Conservation (phyloP, 2,113 vertebrate species). For the Genyomyrus donnyi region DNA sequence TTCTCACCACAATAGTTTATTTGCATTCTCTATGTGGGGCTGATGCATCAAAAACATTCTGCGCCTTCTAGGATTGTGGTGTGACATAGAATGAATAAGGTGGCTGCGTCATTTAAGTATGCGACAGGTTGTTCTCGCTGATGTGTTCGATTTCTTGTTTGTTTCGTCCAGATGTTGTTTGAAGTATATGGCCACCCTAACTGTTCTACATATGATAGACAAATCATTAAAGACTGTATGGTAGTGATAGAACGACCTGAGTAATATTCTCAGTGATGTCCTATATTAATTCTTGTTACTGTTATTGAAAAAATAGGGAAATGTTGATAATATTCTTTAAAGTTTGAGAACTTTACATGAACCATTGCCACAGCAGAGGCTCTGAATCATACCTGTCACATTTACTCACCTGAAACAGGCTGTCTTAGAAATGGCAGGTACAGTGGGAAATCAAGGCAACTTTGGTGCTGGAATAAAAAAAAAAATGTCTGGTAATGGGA, state of each 20-base stretch:
- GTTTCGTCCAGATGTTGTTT: no score
- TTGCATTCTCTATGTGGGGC: no score
- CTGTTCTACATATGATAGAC: background rate
- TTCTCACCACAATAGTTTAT: no score
- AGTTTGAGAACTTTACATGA: background rate
- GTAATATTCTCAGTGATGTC: background rate
- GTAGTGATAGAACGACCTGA: background rate
- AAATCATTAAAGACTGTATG: background rate
- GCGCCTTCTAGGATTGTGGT: no score
- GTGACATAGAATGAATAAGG: no score
- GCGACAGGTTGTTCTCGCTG: no score
- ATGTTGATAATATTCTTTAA: background rate
- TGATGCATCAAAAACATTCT: no score
- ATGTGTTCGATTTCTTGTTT: no score
- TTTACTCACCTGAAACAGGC: no score
- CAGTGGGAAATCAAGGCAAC: background rate
- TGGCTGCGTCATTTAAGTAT: no score
- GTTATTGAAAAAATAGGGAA: background rate
- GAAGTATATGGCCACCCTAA: no score
- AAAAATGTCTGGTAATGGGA: background rate
- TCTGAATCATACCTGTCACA: background rate
- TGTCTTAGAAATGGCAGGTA: background rate
- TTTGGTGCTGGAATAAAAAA: background rate
- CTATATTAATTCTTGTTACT: background rate
- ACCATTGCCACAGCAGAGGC: background rate